Conservation (phyloP, 2,113 vertebrate species). For the Bos indicus region DNA sequence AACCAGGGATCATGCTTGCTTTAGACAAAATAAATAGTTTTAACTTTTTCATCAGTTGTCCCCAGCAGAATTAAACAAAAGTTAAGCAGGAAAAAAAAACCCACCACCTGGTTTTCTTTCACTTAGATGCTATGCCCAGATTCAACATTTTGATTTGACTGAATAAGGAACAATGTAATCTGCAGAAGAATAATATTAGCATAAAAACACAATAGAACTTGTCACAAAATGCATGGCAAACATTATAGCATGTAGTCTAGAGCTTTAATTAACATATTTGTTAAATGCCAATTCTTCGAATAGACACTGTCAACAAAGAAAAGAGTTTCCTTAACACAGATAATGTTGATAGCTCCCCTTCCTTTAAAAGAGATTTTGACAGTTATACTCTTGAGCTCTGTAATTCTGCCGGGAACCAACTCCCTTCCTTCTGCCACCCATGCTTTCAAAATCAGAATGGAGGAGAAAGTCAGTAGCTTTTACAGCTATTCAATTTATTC, state of each 20-base stretch:
- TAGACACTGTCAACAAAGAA: constrained; percentile 60
- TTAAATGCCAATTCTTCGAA: constrained; percentile 64
- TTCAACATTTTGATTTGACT: constrained; percentile 61
- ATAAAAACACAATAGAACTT: constrained; percentile 72
- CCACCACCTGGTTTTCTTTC: not conserved
- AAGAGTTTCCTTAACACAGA: constrained; percentile 38
- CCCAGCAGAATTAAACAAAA: not conserved
- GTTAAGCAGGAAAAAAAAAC: not conserved
- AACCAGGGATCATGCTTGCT: not conserved
- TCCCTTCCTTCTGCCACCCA: constrained; percentile 37
- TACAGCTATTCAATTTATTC: constrained; percentile 51
- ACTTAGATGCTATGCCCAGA: constrained; percentile 38
- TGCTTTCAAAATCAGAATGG: constrained; percentile 55
- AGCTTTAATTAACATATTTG: constrained; percentile 75
- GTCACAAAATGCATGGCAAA: constrained; percentile 69
- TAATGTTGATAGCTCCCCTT: constrained; percentile 35
- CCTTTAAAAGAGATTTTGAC: constrained; percentile 63
- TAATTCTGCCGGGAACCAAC: constrained; percentile 45
- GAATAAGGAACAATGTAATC: constrained; percentile 54
- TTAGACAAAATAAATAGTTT: not conserved
- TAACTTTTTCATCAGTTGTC: not conserved
- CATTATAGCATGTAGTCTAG: constrained; percentile 56
- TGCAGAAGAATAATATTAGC: constrained; percentile 71
- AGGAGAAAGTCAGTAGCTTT: constrained; percentile 49
- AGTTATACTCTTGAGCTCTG: constrained; percentile 38